Base-by-base conservation (phyloP, 1,140 invertebrate species). In the Mizuhopecten yessoensis region DNA sequence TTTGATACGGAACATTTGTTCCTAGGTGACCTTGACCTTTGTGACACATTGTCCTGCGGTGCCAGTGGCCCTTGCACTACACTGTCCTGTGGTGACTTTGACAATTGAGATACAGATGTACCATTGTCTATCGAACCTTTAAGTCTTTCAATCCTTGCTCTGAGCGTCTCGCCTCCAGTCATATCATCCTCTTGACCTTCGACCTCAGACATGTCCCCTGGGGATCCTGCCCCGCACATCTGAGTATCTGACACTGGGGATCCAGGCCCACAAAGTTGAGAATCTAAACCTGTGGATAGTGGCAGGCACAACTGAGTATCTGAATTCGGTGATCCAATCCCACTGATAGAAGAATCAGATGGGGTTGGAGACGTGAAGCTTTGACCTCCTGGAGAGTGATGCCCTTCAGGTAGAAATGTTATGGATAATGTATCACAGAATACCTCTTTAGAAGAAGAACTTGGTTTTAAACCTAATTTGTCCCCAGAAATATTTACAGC, bases 41-140 rank as follows among this genome's bases (percentile, higher is more conserved):
- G 57, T n/a, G 57, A 3, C 5, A 75, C 57, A 75, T 9, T 75
- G 2, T 75, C 57, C 57, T 75, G 57, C 1, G 57, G 57, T 75
- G 57, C n/a, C 57, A 23, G 3, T 75, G 57, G 17, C 57, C 57
- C 57, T 75, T 75, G 23, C 5, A n/a, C 15, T 29, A n/a, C n/a
- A 75, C 57, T 75, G n/a, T 75, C 57, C 11, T 75, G 57, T 75
- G 57, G 57, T 29, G 57, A 75, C n/a, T 17, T 75, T 75, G 57
- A 29, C 23, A 23, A 1, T 13, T 75, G 57, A 75, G 57, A 5
- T 5, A 29, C 57, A 29, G 57, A 17, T n/a, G 57, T 75, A n/a
- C 57, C 57, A 75, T 75, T 75, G 57, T 75, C 57, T 75, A 75
- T 75, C 3, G 57, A 75, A 75, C n/a, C 57, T 29, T 75, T 75